Conservation (phyloP, 2,113 vertebrate genomes). For the Petrocephalus zakoni region DNA sequence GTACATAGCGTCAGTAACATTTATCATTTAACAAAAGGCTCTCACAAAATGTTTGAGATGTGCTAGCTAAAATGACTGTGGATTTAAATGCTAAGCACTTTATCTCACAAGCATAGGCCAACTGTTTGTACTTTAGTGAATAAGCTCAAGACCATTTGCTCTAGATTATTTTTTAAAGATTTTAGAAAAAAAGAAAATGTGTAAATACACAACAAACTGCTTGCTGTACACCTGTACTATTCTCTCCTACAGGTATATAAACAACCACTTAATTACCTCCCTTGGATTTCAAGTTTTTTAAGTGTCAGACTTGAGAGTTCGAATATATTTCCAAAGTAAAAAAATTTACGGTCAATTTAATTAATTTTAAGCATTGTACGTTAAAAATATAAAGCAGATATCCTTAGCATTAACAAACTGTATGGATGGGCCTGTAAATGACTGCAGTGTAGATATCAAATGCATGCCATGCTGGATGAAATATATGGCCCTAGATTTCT, state of each 20-base stretch:
- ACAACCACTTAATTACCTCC: background rate
- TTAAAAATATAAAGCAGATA: background rate
- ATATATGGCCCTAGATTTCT: background rate
- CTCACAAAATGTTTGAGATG: background rate
- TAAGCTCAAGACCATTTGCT: background rate
- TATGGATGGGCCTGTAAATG: background rate
- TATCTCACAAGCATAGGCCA: background rate
- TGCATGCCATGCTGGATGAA: background rate
- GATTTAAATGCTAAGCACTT: background rate
- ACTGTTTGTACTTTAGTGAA: background rate
- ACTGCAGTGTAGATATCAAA: background rate
- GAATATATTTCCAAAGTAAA: background rate
- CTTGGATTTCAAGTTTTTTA: background rate
- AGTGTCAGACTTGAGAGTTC: background rate
- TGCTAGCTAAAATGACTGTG: background rate
- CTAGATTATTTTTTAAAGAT: background rate
- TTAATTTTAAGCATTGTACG: background rate
- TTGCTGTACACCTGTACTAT: background rate
- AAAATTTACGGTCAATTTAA: background rate
- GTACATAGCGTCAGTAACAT: background rate
- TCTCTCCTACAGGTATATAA: background rate
- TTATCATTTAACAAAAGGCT: background rate
- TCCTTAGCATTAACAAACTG: background rate
- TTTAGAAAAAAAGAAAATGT: background rate
- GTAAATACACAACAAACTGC: background rate